These are phyloP conservation scores for Paraescarpia echinospica DNA, from an alignment of 1,140 invertebrate genomes.

Conservation along the genomic window DNA sequence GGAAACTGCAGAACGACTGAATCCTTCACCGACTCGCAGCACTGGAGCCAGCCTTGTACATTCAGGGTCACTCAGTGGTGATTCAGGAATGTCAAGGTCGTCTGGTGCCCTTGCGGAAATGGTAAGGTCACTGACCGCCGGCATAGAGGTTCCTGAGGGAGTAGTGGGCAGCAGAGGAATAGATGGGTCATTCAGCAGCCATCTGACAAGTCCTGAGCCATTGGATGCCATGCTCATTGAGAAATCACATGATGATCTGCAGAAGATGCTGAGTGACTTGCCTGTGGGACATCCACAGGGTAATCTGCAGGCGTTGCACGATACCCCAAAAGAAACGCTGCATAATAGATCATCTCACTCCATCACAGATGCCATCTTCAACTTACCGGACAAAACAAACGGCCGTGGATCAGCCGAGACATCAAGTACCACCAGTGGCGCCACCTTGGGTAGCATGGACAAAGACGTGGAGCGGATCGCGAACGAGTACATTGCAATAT, in stretches of 20 bases:
- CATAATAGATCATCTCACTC: neutral
- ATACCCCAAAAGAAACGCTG: neutral
- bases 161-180: neutral
- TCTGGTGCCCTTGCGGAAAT: neutral
- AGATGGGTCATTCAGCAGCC: neutral
- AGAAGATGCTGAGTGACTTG: neutral
- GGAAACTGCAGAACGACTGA: neutral
- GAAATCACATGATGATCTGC: neutral
- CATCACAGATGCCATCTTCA: neutral
- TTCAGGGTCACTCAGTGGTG: neutral
- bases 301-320: neutral
- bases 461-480: slow-evolving; percentile 13
- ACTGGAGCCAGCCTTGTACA: neutral
- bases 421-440: neutral
- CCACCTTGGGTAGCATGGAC: neutral
- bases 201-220: neutral
- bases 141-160: neutral
- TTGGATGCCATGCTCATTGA: neutral
- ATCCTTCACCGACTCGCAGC: neutral
- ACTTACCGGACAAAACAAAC: neutral
- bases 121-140: neutral
- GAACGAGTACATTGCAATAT: neutral
- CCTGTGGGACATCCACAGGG: too few species aligned
- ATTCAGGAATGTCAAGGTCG: neutral
- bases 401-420: neutral